Conservation (phyloP, 1,140 invertebrate species). For the Brachionus paranguensis region DNA sequence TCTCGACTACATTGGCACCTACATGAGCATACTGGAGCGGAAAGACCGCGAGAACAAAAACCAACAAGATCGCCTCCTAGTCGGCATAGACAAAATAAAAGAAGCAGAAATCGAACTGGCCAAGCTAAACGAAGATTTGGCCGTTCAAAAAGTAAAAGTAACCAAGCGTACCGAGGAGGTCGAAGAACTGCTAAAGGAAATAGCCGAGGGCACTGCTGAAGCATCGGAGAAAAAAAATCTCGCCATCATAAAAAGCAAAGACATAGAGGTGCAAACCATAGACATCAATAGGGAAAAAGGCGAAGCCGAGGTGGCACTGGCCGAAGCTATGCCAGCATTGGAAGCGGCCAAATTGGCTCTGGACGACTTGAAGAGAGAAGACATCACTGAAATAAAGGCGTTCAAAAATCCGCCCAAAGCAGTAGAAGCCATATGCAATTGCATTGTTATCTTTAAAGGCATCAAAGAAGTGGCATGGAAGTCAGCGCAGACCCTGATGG, state of each 20-base stretch:
- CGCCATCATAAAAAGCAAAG: slow-evolving; percentile 40
- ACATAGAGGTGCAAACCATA: slow-evolving; percentile 67
- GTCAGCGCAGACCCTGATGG: slow-evolving; percentile 79
- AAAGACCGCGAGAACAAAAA: slow-evolving; percentile 63
- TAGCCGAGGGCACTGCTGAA: slow-evolving; percentile 61
- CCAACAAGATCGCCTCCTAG: slow-evolving; percentile 65
- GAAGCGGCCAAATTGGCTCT: slow-evolving; percentile 72
- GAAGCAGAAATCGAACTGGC: slow-evolving; percentile 69
- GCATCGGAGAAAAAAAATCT: slow-evolving; percentile 66
- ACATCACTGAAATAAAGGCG: slow-evolving; percentile 81
- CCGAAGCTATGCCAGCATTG: slow-evolving; percentile 71
- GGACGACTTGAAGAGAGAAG: slow-evolving; percentile 72
- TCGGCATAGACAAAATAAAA: slow-evolving; percentile 69
- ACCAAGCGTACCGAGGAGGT: slow-evolving; percentile 69
- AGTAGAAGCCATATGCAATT: slow-evolving; percentile 77
- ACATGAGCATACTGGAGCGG: slow-evolving; percentile 67
- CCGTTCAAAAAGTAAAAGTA: slow-evolving; percentile 69
- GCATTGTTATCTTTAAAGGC: slow-evolving; percentile 72
- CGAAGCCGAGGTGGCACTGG: slow-evolving; percentile 71
- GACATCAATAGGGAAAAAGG: slow-evolving; percentile 71
- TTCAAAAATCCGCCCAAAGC: slow-evolving; percentile 81
- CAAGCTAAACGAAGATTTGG: slow-evolving; percentile 68
- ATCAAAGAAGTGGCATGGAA: slow-evolving; percentile 81
- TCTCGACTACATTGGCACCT: slow-evolving; percentile 73
- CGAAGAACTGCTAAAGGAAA: slow-evolving; percentile 65